These are phyloP conservation scores for Lemur catta DNA, from an alignment of 2,797 vertebrate genomes.

Conservation along the genomic window DNA sequence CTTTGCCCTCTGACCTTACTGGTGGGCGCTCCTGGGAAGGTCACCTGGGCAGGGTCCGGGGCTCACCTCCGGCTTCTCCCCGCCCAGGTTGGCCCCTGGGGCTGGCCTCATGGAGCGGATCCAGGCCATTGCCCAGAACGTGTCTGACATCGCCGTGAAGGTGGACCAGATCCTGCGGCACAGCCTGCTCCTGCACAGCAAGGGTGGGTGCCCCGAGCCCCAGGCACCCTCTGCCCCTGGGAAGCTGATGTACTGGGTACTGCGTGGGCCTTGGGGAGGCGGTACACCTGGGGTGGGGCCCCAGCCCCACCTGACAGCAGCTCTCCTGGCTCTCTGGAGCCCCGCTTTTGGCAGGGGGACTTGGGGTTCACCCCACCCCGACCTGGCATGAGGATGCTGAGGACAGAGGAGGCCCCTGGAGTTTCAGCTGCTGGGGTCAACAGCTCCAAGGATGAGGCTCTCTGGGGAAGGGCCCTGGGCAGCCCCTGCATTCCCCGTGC, in stretches of 20 bases:
- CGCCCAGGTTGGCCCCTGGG: slow-evolving; percentile 88
- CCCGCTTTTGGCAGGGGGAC: neutral
- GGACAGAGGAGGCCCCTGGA: neutral
- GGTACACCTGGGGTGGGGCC: neutral
- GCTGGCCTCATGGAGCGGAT: slow-evolving; percentile 93
- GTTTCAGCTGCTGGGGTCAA: neutral
- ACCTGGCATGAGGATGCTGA: neutral
- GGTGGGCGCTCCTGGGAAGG: accelerated
- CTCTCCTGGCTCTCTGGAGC: neutral
- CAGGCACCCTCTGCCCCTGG: neutral
- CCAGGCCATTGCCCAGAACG: slow-evolving; percentile 98
- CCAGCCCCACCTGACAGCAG: neutral
- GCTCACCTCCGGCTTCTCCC: neutral
- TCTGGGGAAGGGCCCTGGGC: too few relatives aligned
- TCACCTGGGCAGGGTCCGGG: accelerated
- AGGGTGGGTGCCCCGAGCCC: slow-evolving; percentile 83
- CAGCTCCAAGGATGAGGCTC: neutral
- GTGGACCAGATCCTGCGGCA: slow-evolving; percentile 96
- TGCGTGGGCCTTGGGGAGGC: neutral
- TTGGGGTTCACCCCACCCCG: neutral
- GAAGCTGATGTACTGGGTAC: neutral
- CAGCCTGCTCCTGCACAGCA: slow-evolving; percentile 90
- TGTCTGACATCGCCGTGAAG: slow-evolving; percentile 94
- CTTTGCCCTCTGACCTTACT: neutral
- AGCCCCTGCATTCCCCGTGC: neutral